Conservation (phyloP, 2,888 invertebrate genomes). For the Selenia dentaria region DNA sequence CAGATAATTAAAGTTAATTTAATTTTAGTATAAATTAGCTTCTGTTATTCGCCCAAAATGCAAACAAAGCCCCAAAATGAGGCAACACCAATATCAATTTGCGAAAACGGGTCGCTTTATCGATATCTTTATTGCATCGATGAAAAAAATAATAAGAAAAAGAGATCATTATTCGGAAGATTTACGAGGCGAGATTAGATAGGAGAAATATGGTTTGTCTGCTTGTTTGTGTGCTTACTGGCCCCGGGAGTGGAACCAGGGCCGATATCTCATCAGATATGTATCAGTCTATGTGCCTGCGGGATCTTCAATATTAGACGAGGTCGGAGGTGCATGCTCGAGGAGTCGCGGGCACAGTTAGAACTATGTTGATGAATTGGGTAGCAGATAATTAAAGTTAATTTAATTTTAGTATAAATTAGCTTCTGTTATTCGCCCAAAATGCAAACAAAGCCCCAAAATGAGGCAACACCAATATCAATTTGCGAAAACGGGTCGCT, state of each 20-base stretch:
- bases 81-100: constrained; percentile 27
- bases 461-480: constrained; percentile 16
- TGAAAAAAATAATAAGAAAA: constrained; percentile 41
- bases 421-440: constrained; percentile 9
- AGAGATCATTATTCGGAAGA: constrained; percentile 40
- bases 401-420: too few species aligned
- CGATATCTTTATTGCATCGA: constrained; percentile 35
- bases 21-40: too few species aligned
- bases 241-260: constrained; percentile 37
- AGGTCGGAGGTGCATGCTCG: too few species aligned
- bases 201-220: constrained; percentile 46
- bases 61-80: constrained; percentile 7
- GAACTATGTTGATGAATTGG: too few species aligned
- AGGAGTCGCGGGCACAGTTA: too few species aligned
- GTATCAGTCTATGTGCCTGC: too few species aligned
- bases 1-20: too few species aligned
- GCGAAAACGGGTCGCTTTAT: constrained; percentile 35
- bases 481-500: constrained; percentile 34
- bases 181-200: constrained; percentile 52
- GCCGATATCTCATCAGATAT: too few species aligned
- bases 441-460: constrained; percentile 10
- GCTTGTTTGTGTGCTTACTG: constrained; percentile 26
- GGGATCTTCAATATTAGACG: too few species aligned
- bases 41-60: constrained; percentile 8
- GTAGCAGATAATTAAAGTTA: too few species aligned